Conservation (phyloP, 2,113 vertebrate genomes). For the Macquaria ambigua region DNA sequence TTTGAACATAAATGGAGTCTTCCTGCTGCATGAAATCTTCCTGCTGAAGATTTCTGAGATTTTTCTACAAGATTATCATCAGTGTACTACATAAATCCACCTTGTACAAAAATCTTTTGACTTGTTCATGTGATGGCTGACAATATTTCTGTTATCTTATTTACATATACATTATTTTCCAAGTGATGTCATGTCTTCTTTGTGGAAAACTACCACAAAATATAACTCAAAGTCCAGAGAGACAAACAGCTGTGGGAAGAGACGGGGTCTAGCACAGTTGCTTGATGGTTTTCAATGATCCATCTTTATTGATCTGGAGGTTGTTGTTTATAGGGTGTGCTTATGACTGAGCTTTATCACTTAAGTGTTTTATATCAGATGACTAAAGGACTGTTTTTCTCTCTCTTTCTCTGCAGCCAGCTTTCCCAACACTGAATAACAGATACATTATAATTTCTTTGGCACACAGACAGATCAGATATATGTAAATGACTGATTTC, state of each 20-base stretch:
- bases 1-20: not conserved
- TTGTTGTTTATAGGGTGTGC: conserved; percentile 11
- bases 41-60: not conserved
- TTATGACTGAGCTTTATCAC: conserved; percentile 46
- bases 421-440: not conserved
- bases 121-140: not conserved
- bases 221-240: conserved; percentile 65
- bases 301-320: conserved; percentile 21
- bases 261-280: not conserved
- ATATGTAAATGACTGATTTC: conserved; percentile 5
- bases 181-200: not conserved
- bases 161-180: not conserved
- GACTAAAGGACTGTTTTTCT: not conserved
- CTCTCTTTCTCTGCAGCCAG: not conserved
- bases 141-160: not conserved
- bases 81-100: not conserved
- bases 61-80: not conserved
- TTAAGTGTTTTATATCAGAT: conserved; percentile 38
- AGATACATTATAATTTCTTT: not conserved
- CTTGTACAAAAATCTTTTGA: not conserved
- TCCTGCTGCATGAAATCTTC: not conserved
- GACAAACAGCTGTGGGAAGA: conserved; percentile 2
- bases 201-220: conserved; percentile 58
- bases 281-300: not conserved
- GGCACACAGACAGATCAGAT: conserved; percentile 14